Base-by-base conservation (phyloP, 2,113 vertebrate genomes). In the Rynchops niger region DNA sequence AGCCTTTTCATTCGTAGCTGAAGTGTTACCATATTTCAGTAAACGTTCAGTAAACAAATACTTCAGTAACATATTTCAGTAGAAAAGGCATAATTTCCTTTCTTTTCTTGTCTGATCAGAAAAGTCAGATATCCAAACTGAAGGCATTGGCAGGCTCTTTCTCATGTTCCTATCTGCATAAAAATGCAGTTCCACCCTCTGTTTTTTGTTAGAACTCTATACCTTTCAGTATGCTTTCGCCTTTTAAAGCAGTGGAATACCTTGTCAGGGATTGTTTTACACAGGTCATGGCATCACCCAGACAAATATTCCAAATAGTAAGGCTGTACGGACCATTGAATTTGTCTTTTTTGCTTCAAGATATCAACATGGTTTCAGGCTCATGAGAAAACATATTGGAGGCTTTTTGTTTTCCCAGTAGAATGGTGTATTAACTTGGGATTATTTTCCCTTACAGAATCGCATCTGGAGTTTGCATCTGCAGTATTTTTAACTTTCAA, bases 261-360 rank as follows among this genome's bases (percentile, higher is more conserved):
- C 38, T 88, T 5, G 9, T 8, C 62, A 15, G 47, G 15, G 9
- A 13, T 47, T 42, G 9, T 67, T 94, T 63, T 81, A 53, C 27
- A 36, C 12, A 36, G 14, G 2, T 61, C 32, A 7, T 50, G 6
- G 9, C 0, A 0, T 81, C n/a, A 38, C 23, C 7, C 17, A 67
- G 63, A 8, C 42, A 42, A 52, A 13, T 78, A 56, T 7, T 88
- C 27, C 49, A 53, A 62, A 25, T 1, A 65, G 9, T 71, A 22
- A 22, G 9, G 4, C 47, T 70, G 5, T 61, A 42, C 13, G 42
- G 58, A 11, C 12, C 27, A 6, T 1, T 76, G 25, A 38, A 63
- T 85, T 88, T 71, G 26, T 43, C 4, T 16, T 74, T 61, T 77
- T 65, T 89, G 45, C 34, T 80, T 85, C 22, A 53, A 80, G 27